Evolutionary conservation across 2,797 vertebrate genomes (phyloP).

Genomic region (Centroberyx gerrardi): DNA sequence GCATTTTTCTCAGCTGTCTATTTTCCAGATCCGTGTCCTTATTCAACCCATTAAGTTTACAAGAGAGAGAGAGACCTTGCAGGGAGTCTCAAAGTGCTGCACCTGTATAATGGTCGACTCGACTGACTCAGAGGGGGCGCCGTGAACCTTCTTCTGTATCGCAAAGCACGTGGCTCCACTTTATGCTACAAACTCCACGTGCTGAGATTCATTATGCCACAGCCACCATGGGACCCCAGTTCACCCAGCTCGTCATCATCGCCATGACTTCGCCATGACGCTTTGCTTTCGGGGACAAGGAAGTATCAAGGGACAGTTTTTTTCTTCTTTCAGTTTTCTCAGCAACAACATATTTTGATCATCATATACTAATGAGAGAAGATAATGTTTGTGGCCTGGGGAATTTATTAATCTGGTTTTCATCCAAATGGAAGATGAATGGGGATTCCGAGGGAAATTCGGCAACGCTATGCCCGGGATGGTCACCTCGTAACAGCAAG

Average conservation of each 20-base stretch:
- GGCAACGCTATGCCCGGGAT: neutral
- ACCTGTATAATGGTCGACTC: neutral
- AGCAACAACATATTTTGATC: neutral
- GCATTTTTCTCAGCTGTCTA: neutral
- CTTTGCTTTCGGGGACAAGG: neutral
- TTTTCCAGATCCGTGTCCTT: neutral
- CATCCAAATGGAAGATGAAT: conserved; percentile 27
- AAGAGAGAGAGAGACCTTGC: neutral
- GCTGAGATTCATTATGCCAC: neutral
- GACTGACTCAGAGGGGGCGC: neutral
- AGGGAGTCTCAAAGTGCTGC: neutral
- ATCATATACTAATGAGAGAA: neutral
- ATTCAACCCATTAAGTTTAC: neutral
- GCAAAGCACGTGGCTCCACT: neutral
- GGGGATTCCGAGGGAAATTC: conserved; percentile 22
- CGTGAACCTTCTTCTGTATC: neutral
- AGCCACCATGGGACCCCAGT: too few relatives aligned
- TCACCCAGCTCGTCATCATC: neutral
- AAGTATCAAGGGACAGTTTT: neutral
- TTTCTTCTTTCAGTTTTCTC: neutral
- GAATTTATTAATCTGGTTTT: conserved; percentile 46
- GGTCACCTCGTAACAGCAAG: conserved; percentile 44
- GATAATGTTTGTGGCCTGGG: conserved; percentile 15
- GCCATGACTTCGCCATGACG: neutral
- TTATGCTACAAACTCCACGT: neutral